A percentile compares a stretch with the other conserved stretches of the same genome.
phyloP scores from a whole-genome alignment of 2,113 vertebrate species.

The Albula glossodonta region DNA sequence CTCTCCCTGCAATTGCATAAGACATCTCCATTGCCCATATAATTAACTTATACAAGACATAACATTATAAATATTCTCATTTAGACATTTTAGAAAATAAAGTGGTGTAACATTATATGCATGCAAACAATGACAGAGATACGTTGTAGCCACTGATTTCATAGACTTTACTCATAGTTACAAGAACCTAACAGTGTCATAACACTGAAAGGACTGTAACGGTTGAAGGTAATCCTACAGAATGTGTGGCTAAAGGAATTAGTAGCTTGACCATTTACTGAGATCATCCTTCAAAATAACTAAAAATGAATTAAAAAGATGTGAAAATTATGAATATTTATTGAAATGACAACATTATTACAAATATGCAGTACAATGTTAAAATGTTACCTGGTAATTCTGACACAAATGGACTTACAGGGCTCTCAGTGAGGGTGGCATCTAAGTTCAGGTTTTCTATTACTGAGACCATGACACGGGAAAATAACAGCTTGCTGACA shows the following conservation, averaged over 20 bases:
- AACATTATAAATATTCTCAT: no score
- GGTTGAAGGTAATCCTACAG: not conserved
- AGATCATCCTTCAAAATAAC: not conserved
- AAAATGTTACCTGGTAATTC: not conserved
- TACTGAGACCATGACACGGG: not conserved
- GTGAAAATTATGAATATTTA: not conserved
- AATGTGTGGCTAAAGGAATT: not conserved
- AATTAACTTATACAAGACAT: not conserved
- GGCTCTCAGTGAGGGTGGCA: not conserved
- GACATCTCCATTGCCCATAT: not conserved
- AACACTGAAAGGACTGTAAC: not conserved
- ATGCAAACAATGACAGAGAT: not conserved
- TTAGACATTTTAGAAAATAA: no score
- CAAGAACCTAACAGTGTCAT: no score
- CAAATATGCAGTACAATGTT: not conserved
- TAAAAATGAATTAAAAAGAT: not conserved
- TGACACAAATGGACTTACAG: not conserved
- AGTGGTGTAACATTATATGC: not conserved
- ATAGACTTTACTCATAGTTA: not conserved
- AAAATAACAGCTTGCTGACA: not conserved
- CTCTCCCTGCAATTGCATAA: not conserved
- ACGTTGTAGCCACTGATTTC: not conserved
- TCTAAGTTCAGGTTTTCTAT: not conserved
- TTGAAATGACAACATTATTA: not conserved
- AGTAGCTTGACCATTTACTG: not conserved